phyloP scores from a whole-genome alignment of 1,140 invertebrate genomes.

The Leucophenga varia region DNA sequence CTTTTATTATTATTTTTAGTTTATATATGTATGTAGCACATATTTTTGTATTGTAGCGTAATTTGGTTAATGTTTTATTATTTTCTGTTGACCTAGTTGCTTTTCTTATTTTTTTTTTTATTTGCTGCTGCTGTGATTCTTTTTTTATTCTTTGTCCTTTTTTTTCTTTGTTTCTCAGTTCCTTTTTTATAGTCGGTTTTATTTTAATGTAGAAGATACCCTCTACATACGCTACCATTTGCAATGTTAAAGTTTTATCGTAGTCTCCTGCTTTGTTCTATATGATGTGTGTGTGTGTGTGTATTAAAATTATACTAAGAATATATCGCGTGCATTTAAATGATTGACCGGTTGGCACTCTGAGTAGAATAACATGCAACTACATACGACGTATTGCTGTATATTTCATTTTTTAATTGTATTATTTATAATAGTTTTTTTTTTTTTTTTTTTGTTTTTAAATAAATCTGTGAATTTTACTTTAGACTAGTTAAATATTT shows the following conservation, averaged over 20 bases:
- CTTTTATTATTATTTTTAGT: no score
- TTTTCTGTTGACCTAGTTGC: constrained; percentile 40
- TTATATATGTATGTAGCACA: constrained; percentile 32
- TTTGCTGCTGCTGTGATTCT: not conserved
- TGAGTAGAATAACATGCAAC: constrained; percentile 25
- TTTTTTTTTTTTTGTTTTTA: no score
- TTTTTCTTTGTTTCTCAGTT: no score
- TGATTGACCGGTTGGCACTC: constrained; percentile 35
- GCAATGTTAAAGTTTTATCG: constrained; percentile 32
- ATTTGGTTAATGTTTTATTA: constrained; percentile 51
- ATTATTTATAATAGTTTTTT: no score
- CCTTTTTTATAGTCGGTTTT: no score
- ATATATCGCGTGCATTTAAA: constrained; percentile 53
- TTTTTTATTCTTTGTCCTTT: no score
- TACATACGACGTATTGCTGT: constrained; percentile 14
- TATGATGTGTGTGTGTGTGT: constrained; percentile 33
- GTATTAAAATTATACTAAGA: no score
- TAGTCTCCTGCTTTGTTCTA: no score
- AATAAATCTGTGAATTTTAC: no score
- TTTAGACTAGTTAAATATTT: no score
- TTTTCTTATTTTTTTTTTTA: no score
- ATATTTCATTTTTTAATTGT: no score
- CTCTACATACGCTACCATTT: constrained; percentile 16
- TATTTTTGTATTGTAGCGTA: constrained; percentile 27
- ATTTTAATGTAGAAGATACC: constrained; percentile 2